Evolutionary conservation across 1,140 invertebrate species (phyloP).

Genomic region (Alviniconcha marisindica): DNA sequence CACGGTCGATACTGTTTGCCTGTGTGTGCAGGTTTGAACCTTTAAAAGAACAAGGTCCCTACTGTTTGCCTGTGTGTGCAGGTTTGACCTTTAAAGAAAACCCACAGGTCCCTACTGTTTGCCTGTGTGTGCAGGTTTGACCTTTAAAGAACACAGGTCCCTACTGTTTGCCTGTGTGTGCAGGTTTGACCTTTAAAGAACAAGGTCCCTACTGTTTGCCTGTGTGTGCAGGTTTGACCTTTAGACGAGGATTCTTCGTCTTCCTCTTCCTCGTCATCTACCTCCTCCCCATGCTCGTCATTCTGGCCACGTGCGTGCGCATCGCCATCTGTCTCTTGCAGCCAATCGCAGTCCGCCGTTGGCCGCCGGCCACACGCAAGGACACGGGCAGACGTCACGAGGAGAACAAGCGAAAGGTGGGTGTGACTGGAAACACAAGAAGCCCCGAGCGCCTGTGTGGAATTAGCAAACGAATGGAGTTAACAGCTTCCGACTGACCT

Average conservation of each 20-base stretch:
- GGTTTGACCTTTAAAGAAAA: too few relatives aligned
- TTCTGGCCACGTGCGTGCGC: conserved; percentile 75
- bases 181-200: too few relatives aligned
- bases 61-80: not conserved
- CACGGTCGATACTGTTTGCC: too few relatives aligned
- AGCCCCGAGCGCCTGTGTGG: too few relatives aligned
- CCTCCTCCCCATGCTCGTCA: conserved; percentile 75
- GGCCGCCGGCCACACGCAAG: conserved; percentile 46
- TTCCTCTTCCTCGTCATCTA: conserved; percentile 77
- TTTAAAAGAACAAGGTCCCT: too few relatives aligned
- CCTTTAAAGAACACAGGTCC: too few relatives aligned
- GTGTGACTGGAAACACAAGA: not conserved
- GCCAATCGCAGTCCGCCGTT: conserved; percentile 58
- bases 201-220: too few relatives aligned
- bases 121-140: too few relatives aligned
- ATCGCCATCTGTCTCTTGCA: conserved; percentile 75
- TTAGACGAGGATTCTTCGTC: conserved; percentile 75
- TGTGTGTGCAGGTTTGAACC: too few relatives aligned
- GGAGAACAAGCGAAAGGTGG: conserved; percentile 70
- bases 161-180: not conserved
- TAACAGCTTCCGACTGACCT: too few relatives aligned
- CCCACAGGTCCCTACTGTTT: too few relatives aligned
- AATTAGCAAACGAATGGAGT: too few relatives aligned
- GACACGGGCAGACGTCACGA: conserved; percentile 63
- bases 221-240: conserved; percentile 68